Evolutionary conservation across 2,797 vertebrate species (phyloP), one percentile per base, ranked within the genome.

Genomic region (Oreochromis mossambicus): DNA sequence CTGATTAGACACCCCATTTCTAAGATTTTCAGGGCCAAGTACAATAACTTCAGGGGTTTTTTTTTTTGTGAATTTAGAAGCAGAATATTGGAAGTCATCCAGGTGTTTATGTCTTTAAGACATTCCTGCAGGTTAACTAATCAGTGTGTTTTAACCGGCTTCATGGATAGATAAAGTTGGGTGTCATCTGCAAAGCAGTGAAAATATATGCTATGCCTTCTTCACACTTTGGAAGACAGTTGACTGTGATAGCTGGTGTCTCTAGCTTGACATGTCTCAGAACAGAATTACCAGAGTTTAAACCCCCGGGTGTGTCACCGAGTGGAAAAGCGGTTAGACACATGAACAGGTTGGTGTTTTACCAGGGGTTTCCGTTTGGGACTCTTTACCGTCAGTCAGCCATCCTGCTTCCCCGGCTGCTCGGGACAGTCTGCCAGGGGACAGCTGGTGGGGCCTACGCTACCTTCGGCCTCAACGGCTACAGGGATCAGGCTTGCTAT

Each of bases 281-380:
- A 8, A 26, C 21, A 17, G 46, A 48, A 17, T 48, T 7, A 55
- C 52, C 52, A 32, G 0, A 17, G 1, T 29, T 56, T 56, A 8
- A 32, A 29, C 55, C 8, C 14, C 8, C 55, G 3, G 1, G 1
- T 56, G 55, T 0, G 26, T 26, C 9, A 8, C 26, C 3, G 26
- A 56, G 5, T 17, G 55, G 29, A 32, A 56, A 56, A 5, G 3
- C 5, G 8, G 26, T 56, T 32, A 17, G 26, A 56, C 14, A 56
- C 8, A 56, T 26, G 4, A 55, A 55, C 24, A 55, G 54, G 54
- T 2, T 56, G 24, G 24, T 56, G 26, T 14, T 29, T 14, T 56
- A 29, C 3, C 26, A 29, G 4, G 26, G 14, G 26, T 32, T 32
- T 56, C 55, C 17, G 8, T 56, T 32, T 56, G 9, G 8, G 55